phyloP scores from a whole-genome alignment of 2,113 vertebrate genomes.

The Heloderma charlesbogerti region DNA sequence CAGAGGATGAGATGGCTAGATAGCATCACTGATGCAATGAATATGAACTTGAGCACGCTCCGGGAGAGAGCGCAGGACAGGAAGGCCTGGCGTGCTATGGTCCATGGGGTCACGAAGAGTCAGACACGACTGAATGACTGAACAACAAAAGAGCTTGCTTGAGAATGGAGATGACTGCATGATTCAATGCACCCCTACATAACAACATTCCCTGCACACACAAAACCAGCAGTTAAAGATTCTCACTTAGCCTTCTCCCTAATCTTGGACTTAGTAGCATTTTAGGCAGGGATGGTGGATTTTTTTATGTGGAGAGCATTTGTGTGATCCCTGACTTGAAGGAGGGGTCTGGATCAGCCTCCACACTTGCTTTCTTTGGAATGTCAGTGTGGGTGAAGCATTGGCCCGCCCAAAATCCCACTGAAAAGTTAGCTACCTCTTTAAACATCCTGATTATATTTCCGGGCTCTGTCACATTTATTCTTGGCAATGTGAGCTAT shows the following conservation, averaged over 20 bases:
- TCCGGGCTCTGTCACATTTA: not conserved
- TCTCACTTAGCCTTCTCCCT: not conserved
- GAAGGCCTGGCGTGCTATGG: no score
- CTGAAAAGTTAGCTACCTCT: not conserved
- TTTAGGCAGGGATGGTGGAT: not conserved
- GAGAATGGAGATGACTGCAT: not conserved
- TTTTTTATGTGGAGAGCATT: not conserved
- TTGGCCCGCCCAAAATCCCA: not conserved
- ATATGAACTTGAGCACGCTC: no score
- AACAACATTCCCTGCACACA: not conserved
- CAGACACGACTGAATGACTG: no score
- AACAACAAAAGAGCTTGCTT: no score
- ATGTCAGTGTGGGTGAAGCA: not conserved
- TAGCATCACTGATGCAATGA: no score
- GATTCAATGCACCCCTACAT: not conserved
- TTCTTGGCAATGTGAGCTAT: not conserved
- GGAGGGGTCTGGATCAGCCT: not conserved
- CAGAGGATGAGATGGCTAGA: no score
- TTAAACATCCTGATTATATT: not conserved
- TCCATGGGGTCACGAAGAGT: no score
- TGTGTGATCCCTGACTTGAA: not conserved
- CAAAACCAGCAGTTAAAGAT: not conserved
- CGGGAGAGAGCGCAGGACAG: no score
- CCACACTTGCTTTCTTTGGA: not conserved
- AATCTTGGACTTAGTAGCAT: not conserved